These are phyloP conservation scores for Bufo bufo DNA, from an alignment of 2,113 vertebrate species.

Conservation along the genomic window DNA sequence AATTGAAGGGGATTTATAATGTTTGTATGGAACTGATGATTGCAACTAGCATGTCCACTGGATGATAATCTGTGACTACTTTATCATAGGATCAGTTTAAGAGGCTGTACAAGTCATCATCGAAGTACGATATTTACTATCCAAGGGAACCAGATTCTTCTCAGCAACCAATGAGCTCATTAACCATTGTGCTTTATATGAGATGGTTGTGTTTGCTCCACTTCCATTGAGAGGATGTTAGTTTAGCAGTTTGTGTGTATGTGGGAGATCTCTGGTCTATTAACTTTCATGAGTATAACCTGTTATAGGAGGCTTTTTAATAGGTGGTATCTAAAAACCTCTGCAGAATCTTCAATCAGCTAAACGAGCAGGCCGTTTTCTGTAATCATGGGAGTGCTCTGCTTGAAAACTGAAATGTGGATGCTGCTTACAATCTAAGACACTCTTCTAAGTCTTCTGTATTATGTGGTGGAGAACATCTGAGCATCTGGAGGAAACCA, in stretches of 20 bases:
- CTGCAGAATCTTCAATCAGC: constrained; percentile 5
- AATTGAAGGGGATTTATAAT: neutral
- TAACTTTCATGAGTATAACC: constrained; percentile 38
- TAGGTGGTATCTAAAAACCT: constrained; percentile 3
- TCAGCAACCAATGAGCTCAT: neutral
- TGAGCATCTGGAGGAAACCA: neutral
- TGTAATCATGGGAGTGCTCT: neutral
- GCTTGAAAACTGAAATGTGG: neutral
- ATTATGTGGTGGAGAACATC: neutral
- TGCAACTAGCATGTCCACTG: neutral
- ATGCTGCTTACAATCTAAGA: neutral
- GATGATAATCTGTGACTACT: neutral
- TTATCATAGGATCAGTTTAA: neutral
- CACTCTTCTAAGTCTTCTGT: neutral
- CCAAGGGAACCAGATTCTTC: too few species aligned
- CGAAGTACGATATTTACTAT: neutral
- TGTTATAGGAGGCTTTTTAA: constrained; percentile 17
- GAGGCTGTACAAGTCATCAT: neutral
- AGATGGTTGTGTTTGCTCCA: neutral
- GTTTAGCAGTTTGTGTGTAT: constrained; percentile 18
- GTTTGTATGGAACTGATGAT: neutral
- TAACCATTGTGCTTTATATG: neutral
- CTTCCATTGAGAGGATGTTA: neutral
- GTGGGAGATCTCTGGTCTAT: constrained; percentile 21
- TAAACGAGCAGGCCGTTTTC: neutral